Evolutionary conservation across 2,797 vertebrate species (phyloP).

Genomic region (Syndactyla subalaris): DNA sequence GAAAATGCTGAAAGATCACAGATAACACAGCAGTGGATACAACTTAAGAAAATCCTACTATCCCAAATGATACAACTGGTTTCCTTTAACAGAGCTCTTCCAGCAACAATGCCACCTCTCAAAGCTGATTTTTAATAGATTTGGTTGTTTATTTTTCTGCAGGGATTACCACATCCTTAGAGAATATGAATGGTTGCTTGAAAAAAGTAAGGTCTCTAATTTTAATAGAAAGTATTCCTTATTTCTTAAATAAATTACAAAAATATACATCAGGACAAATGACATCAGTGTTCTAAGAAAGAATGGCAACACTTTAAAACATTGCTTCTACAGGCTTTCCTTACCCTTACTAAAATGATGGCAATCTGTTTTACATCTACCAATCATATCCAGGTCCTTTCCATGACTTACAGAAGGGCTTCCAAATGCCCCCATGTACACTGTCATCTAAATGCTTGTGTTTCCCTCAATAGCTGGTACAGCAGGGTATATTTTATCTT

Average conservation of each 20-base stretch:
- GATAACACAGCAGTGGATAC: not conserved
- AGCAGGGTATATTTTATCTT: not conserved
- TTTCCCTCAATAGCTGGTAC: not conserved
- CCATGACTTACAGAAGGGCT: not conserved
- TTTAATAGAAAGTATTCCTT: not conserved
- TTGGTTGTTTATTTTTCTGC: not conserved
- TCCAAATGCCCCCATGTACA: not conserved
- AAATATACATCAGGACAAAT: not conserved
- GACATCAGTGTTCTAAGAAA: not conserved
- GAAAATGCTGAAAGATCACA: not conserved
- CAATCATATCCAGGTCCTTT: not conserved
- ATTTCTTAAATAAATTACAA: not conserved
- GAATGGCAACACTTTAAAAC: not conserved
- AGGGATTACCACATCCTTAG: not conserved
- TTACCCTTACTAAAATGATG: not conserved
- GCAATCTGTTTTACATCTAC: not conserved
- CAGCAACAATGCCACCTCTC: not conserved
- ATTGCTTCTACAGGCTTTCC: not conserved
- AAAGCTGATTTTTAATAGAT: not conserved
- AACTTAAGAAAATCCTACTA: not conserved
- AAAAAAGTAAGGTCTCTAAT: not conserved
- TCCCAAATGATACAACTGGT: not conserved
- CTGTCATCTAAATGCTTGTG: not conserved
- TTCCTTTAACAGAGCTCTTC: not conserved
- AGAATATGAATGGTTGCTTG: not conserved